Evolutionary conservation across 2,888 invertebrate species (phyloP).

Genomic region (Ischnus inquisitorius): DNA sequence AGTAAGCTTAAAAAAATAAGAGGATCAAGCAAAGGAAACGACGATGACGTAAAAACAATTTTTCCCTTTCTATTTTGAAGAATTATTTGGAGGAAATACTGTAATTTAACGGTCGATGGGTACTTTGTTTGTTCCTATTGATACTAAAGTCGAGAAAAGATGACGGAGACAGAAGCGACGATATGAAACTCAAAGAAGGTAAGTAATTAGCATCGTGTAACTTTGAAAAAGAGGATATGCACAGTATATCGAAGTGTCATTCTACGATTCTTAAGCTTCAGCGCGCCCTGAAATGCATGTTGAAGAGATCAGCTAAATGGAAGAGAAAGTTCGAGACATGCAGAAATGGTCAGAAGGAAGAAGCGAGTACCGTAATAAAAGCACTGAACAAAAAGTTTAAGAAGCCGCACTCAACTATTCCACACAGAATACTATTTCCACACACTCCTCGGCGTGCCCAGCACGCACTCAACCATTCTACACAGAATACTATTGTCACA

Average conservation of each 20-base stretch:
- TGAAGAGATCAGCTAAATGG: background rate
- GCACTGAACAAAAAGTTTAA: too few relatives aligned
- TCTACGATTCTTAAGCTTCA: background rate
- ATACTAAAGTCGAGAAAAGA: background rate
- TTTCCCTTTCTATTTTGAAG: background rate
- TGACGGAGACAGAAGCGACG: background rate
- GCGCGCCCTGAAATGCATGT: background rate
- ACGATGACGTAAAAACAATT: background rate
- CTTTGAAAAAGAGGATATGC: background rate
- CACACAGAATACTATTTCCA: too few relatives aligned
- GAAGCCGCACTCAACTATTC: too few relatives aligned
- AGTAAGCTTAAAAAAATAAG: background rate
- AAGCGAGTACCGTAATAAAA: too few relatives aligned
- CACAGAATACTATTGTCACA: too few relatives aligned
- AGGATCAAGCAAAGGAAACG: background rate
- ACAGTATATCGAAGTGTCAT: background rate
- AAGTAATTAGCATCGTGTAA: background rate
- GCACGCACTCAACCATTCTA: too few relatives aligned
- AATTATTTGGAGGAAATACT: background rate
- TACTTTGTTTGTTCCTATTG: background rate
- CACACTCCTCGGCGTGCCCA: too few relatives aligned
- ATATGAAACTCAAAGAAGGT: background rate
- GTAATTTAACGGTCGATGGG: background rate
- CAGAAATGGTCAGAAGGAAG: too few relatives aligned
- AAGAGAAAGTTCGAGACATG: background rate